These are phyloP conservation scores for Argopecten irradians DNA, from an alignment of 1,140 invertebrate genomes.

Conservation along the genomic window DNA sequence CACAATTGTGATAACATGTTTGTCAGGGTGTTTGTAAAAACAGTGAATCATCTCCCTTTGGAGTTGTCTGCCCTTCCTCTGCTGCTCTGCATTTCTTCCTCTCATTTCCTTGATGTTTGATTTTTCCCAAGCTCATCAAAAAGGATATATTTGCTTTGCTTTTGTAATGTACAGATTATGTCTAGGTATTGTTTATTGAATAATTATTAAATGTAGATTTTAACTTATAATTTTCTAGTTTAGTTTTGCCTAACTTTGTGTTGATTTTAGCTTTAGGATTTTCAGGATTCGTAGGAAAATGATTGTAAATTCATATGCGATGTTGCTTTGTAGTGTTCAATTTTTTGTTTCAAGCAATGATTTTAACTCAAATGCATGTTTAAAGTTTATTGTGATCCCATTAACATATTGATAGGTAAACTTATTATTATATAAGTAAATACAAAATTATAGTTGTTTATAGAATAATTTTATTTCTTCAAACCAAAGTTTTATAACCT, in stretches of 20 bases:
- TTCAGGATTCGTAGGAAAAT: neutral
- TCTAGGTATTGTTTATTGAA: neutral
- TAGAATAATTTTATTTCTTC: too few species aligned
- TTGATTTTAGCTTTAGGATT: neutral
- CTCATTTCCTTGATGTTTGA: neutral
- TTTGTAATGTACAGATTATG: neutral
- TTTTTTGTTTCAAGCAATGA: neutral
- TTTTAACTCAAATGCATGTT: neutral
- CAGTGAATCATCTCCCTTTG: neutral
- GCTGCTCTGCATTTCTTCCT: neutral
- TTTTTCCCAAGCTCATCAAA: neutral
- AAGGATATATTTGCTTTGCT: neutral
- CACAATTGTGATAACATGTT: neutral
- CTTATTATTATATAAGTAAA: too few species aligned
- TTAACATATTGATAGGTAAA: too few species aligned
- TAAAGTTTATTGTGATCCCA: neutral
- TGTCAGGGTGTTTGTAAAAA: neutral
- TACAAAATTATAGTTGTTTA: too few species aligned
- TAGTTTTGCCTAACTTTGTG: neutral
- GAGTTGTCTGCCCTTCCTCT: neutral
- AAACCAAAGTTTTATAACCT: too few species aligned
- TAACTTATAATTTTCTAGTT: neutral
- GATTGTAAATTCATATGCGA: neutral
- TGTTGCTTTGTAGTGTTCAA: neutral
- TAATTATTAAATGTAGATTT: neutral